phyloP scores from a whole-genome alignment of 2,888 invertebrate genomes.

The Temnothorax ravouxi region DNA sequence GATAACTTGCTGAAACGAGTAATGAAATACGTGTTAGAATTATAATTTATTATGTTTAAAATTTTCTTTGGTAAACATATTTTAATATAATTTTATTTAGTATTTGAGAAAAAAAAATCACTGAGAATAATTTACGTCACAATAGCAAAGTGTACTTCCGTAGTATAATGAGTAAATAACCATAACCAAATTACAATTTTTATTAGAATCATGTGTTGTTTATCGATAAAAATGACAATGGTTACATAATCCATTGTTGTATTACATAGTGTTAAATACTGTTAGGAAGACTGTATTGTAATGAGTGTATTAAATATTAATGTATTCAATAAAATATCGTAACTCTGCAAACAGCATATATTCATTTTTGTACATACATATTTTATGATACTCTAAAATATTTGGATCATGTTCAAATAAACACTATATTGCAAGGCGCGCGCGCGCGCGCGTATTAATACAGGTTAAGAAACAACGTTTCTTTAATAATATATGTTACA shows the following conservation, averaged over 20 bases:
- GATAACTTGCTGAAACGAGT: background rate
- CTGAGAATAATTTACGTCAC: background rate
- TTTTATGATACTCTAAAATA: background rate
- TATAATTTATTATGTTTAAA: constrained; percentile 1
- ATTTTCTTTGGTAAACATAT: background rate
- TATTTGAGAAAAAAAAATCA: background rate
- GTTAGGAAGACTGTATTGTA: constrained; percentile 10
- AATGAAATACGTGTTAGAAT: background rate
- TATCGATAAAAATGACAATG: constrained; percentile 15
- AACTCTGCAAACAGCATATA: background rate
- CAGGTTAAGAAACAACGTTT: too few species aligned
- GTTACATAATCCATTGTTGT: background rate
- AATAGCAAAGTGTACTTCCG: constrained; percentile 14
- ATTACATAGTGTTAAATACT: constrained; percentile 13
- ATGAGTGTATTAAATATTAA: constrained; percentile 23
- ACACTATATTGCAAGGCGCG: background rate
- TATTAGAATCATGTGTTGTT: constrained; percentile 13
- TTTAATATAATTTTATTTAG: background rate
- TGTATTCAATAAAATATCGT: constrained; percentile 43
- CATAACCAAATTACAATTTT: constrained; percentile 17
- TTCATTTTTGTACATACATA: background rate
- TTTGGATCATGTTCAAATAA: background rate
- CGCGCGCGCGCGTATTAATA: too few species aligned
- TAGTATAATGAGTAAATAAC: background rate
- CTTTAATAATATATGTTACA: too few species aligned